Evolutionary conservation across 2,797 vertebrate genomes (phyloP).

Genomic region (Cichlasoma orientale): DNA sequence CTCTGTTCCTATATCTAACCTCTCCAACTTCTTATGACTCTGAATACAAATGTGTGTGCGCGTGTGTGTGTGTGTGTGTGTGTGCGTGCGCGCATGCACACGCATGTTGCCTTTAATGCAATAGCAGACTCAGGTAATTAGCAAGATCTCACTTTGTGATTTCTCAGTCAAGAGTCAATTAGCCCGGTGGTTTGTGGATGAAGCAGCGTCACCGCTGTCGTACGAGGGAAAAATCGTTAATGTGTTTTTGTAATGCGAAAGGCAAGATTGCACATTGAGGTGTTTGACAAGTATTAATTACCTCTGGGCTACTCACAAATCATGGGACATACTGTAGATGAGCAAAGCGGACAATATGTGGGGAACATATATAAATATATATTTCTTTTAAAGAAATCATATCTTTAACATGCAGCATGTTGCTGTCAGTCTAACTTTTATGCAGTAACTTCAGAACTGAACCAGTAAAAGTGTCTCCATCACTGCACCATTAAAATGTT

Average conservation of each 20-base stretch:
- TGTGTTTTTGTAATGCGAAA: constrained; percentile 26
- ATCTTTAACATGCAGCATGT: no score
- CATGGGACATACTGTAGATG: neutral
- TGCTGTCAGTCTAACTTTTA: neutral
- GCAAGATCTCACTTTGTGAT: constrained; percentile 73
- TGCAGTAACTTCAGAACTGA: neutral
- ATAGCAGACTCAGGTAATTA: constrained; percentile 77
- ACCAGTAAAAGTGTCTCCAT: neutral
- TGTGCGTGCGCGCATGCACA: neutral
- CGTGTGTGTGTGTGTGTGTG: constrained; percentile 1
- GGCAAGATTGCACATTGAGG: constrained; percentile 19
- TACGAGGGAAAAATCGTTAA: constrained; percentile 53
- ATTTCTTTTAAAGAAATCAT: no score
- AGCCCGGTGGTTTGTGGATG: constrained; percentile 78
- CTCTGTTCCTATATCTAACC: constrained; percentile 55
- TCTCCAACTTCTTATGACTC: constrained; percentile 69
- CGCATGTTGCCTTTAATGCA: constrained; percentile 27
- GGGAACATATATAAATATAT: constrained; percentile 14
- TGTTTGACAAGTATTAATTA: constrained; percentile 85
- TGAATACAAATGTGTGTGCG: constrained; percentile 58
- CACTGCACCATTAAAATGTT: neutral
- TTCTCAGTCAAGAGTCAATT: constrained; percentile 83
- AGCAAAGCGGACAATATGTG: constrained; percentile 8
- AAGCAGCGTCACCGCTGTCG: constrained; percentile 64
- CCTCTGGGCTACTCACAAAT: constrained; percentile 49